These are phyloP conservation scores for Nycticorax nycticorax DNA, from an alignment of 2,113 vertebrate species.

Conservation along the genomic window DNA sequence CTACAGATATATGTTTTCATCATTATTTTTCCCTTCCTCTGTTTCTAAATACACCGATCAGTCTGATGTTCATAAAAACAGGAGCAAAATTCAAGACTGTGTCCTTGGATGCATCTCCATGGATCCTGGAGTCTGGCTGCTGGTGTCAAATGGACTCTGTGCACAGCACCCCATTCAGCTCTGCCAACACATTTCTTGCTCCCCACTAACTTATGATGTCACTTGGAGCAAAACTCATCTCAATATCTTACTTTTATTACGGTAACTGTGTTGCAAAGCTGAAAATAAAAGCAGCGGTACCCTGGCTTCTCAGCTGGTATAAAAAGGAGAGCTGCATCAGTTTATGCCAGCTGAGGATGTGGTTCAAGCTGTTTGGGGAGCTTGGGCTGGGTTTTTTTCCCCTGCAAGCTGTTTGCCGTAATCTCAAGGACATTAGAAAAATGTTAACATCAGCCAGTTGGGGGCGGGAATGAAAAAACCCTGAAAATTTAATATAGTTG, in stretches of 20 bases:
- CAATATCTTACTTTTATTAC: background rate
- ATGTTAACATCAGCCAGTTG: constrained; percentile 36
- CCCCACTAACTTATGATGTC: constrained; percentile 5
- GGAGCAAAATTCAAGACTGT: background rate
- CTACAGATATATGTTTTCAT: background rate
- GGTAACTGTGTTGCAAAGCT: background rate
- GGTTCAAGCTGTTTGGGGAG: background rate
- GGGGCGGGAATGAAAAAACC: constrained; percentile 18
- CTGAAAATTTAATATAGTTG: constrained; percentile 48
- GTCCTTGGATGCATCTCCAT: background rate
- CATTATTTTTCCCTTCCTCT: background rate
- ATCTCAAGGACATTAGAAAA: constrained; percentile 12
- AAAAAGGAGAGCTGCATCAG: background rate
- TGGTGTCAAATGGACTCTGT: background rate
- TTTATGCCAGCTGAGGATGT: constrained; percentile 3
- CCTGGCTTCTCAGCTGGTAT: background rate
- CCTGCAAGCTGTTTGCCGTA: background rate
- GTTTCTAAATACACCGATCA: background rate
- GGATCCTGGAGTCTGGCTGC: background rate
- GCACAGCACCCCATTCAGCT: background rate
- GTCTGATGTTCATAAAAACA: background rate
- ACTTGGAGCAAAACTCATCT: constrained; percentile 17
- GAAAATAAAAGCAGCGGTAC: constrained; percentile 23
- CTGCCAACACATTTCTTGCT: constrained; percentile 4
- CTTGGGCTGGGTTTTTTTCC: background rate